Base-by-base conservation (phyloP, 2,888 invertebrate species). In the Tricholauxania praeusta region DNA sequence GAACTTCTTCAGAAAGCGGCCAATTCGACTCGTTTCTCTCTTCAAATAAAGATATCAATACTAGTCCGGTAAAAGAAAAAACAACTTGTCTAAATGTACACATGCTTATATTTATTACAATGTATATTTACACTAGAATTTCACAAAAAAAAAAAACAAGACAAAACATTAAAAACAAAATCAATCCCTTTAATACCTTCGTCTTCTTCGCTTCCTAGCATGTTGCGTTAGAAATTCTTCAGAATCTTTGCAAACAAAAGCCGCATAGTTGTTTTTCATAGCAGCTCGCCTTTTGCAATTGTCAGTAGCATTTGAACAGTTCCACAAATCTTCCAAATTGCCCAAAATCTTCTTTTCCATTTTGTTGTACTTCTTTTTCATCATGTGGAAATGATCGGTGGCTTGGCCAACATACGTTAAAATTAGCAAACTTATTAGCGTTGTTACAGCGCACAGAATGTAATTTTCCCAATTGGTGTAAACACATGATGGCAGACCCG, bases 331-430 rank as follows among this genome's bases (percentile, higher is more conserved):
- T 19, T 72, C 70, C 12, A 72, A n/a, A 51, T 71, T 72, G 17
- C 59, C 15, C 2, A 67, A 12, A 14, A 75, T 63, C 22, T 73
- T 76, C 1, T 76, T 75, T 64, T 76, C 74, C 17, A 76, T 72
- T 55, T 74, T 75, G 12, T 74, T 19, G 5, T 73, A 76, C 65
- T 72, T 74, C 64, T 75, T 79, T n/a, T 71, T 74, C 59, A 78
- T 55, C 59, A 78, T 28, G 72, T 78, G 63, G 57, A 76, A 74
- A 68, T 79, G 78, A 73, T 78, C 78, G 5, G 79, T 79, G 1
- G 78, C 78, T 52, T 77, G 71, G 15, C 72, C 75, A 6, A 75
- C 78, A 71, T 72, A 75, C 0, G 75, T 55, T 28, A 79, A 74
- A 59, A 79, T 77, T 7, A 69, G 17, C 53, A 78, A 59, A 73